phyloP scores from a whole-genome alignment of 2,888 invertebrate genomes.

The Epirrhoe tristata region DNA sequence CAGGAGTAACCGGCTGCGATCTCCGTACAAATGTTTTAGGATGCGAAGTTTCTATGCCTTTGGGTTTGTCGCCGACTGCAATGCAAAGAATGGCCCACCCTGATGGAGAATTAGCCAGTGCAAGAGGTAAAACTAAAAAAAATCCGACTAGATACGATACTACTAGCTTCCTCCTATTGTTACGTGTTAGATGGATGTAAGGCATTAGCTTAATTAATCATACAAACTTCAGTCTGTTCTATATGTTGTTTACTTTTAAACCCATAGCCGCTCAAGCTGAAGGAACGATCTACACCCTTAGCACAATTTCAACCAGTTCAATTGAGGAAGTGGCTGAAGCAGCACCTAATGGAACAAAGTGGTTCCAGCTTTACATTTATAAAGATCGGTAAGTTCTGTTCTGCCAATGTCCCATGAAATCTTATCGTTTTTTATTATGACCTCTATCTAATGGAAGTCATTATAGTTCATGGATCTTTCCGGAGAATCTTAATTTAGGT shows the following conservation, averaged over 20 bases:
- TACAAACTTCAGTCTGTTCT: too few species aligned
- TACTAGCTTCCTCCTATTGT: neutral
- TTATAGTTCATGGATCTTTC: neutral
- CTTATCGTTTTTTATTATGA: too few species aligned
- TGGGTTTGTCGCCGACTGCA: constrained; percentile 95
- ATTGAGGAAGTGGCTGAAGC: constrained; percentile 94
- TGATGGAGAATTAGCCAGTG: constrained; percentile 94
- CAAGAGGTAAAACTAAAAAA: constrained; percentile 90
- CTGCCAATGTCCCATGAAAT: neutral
- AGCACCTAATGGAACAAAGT: constrained; percentile 91
- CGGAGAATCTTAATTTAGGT: neutral
- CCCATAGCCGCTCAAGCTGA: constrained; percentile 90
- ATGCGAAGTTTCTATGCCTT: constrained; percentile 87
- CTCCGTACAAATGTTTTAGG: constrained; percentile 88
- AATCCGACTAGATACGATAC: too few species aligned
- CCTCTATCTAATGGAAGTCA: too few species aligned
- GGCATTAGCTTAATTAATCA: too few species aligned
- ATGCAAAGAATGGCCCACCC: constrained; percentile 97
- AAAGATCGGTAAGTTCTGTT: constrained; percentile 87
- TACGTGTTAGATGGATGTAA: neutral
- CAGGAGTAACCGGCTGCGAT: constrained; percentile 89
- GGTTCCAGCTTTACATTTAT: constrained; percentile 97
- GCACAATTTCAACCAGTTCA: constrained; percentile 94
- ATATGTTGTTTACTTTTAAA: too few species aligned
- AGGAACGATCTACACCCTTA: constrained; percentile 92